Evolutionary conservation across 2,888 invertebrate species (phyloP).

Genomic region (Drosophila neonasuta): DNA sequence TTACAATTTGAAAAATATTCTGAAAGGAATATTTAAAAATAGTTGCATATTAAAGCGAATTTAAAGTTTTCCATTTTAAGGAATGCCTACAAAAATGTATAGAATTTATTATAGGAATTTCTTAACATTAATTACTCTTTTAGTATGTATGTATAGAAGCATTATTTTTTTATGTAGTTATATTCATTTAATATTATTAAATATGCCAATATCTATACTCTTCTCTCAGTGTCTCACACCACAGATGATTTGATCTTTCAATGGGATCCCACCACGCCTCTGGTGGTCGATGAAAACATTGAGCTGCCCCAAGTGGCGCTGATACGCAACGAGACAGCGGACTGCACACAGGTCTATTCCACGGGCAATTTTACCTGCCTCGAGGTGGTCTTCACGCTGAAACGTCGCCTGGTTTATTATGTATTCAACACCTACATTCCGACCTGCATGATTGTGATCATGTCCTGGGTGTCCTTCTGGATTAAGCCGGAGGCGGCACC

Average conservation of each 20-base stretch:
- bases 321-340: slow-evolving; percentile 92
- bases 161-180: no score
- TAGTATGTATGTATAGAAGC: no score
- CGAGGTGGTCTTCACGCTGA: slow-evolving; percentile 94
- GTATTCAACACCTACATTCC: slow-evolving; percentile 97
- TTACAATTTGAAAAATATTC: no score
- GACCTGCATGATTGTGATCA: slow-evolving; percentile 95
- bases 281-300: slow-evolving; percentile 93
- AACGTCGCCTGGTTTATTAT: slow-evolving; percentile 94
- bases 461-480: slow-evolving; percentile 99
- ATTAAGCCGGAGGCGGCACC: slow-evolving; percentile 97
- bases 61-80: no score
- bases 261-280: slow-evolving; percentile 93
- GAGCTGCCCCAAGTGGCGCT: slow-evolving; percentile 94
- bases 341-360: slow-evolving; percentile 89
- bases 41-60: no score
- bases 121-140: no score
- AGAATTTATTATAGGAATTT: no score
- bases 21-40: no score
- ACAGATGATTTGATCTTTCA: slow-evolving; percentile 94
- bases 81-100: no score
- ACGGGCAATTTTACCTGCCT: slow-evolving; percentile 93
- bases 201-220: no score
- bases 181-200: no score
- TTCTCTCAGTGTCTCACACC: slow-evolving; percentile 89